Base-by-base conservation (phyloP, 2,888 invertebrate species). In the Dendrolimus houi region DNA sequence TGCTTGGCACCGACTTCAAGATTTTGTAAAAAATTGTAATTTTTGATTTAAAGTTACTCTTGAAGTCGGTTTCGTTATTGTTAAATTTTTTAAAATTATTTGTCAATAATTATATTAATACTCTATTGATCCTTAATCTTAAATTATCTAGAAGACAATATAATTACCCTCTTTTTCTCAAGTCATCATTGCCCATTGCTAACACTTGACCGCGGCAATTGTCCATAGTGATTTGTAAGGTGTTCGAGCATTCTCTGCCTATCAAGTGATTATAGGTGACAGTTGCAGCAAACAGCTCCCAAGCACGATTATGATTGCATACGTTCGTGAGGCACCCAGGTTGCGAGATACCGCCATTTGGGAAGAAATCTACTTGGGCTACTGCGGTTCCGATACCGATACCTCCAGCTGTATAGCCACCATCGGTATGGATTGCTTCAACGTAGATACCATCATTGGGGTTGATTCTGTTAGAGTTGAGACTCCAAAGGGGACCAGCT, bases 291-390 rank as follows among this genome's bases (percentile, higher is more conserved):
- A 85, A 86, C 8, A 80, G 62, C 55, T 80, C 75, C 77, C 79
- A 85, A 8, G 86, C 78, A 8, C 81, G 79, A 58, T 84, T 78
- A 61, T 86, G 87, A 61, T 81, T 71, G 64, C 87, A 87, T 2
- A 83, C 17, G 53, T 65, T 75, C 7, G 73, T 71, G 0, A 74
- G 1, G 57, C 87, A 87, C 1, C 81, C 84, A 1, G 86, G 85
- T 56, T 85, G 83, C n/a, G 71, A 73, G 56, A 65, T 78, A 0
- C 93, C 93, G 54, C 90, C 87, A 63, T 93, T 93, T 29, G 92
- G 92, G 86, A 91, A 93, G 74, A 93, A 93, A 72, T 93, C 93
- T 1, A 75, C 92, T 58, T 92, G 77, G 0, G 86, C 93, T 3
- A 93, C 75, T 8, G 85, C 71, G 2, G 77, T 70, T 0, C 92